Evolutionary conservation across 2,797 vertebrate species (phyloP).

Genomic region (Pteropus rufus): DNA sequence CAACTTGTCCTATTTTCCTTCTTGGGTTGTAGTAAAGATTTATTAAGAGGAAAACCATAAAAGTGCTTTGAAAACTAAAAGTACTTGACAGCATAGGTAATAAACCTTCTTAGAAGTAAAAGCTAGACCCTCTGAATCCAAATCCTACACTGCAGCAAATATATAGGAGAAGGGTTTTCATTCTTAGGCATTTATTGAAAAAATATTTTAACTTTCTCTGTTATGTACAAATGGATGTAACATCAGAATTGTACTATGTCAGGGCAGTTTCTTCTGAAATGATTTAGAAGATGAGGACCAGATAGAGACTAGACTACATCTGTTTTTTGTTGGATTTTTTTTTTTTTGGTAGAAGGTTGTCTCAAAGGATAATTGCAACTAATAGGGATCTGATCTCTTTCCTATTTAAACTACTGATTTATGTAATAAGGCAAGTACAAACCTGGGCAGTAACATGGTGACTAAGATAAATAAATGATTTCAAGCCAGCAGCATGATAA

Average conservation of each 20-base stretch:
- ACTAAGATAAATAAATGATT: constrained; percentile 39
- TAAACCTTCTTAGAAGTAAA: background rate
- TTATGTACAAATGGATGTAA: background rate
- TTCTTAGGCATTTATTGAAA: background rate
- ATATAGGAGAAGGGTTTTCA: background rate
- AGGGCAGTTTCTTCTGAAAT: background rate
- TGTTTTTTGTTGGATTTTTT: background rate
- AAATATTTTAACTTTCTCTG: background rate
- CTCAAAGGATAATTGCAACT: background rate
- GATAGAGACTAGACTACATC: background rate
- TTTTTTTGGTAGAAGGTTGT: background rate
- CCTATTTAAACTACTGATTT: background rate
- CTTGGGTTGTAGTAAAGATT: background rate
- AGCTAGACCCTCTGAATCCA: background rate
- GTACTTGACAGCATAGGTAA: background rate
- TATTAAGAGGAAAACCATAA: background rate
- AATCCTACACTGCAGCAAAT: background rate
- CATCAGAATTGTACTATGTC: background rate
- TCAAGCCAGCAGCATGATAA: background rate
- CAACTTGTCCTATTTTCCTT: background rate
- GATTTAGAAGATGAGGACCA: background rate
- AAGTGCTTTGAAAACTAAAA: background rate
- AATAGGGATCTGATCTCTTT: background rate
- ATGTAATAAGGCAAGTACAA: background rate
- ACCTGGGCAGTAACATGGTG: background rate